Base-by-base conservation (phyloP, 2,888 invertebrate genomes). In the Synanthedon formicaeformis region DNA sequence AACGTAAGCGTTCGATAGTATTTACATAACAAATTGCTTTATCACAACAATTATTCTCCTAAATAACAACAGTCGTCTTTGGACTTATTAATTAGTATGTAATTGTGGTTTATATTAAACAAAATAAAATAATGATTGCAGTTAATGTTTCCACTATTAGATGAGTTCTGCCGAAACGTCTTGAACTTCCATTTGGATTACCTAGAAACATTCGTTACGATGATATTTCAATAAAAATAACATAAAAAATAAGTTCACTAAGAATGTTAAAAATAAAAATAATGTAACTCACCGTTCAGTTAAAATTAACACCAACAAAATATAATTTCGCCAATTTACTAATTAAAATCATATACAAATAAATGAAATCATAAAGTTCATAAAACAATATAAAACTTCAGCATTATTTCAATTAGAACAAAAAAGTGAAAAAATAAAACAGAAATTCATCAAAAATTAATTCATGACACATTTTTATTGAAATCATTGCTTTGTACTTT, bases 121-220 rank as follows among this genome's bases (percentile, higher is more conserved):
- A 59, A 63, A 66, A 64, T 61, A 71, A 61, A 65, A 78, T 64
- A 60, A 77, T 59, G 67, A 79, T 66, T 69, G 77, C 69, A 60
- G 79, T 66, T 66, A 83, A 60, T 58, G 78, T 67, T 66, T 81
- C 82, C 82, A 73, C 67, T 73, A 69, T 80, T 75, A 72, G 69
- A 67, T 70, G 71, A 73, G 75, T 74, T 81, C 83, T 76, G 80
- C 73, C 75, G 72, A 75, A 76, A 76, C 72, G 70, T 72, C 79
- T 80, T 75, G 84, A 71, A 79, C 84, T 77, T 84, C 87, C 87
- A 73, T 81, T 87, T 80, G 86, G 85, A 72, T 87, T 87, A 87
- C 87, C 87, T 87, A 87, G 77, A 87, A 87, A 84, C 72, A 81
- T 80, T 72, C 64, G 69, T 73, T 69, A 70, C 60, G 69, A 78